Evolutionary conservation across 2,888 invertebrate species (phyloP).

Genomic region (Bhutanitis thaidina): DNA sequence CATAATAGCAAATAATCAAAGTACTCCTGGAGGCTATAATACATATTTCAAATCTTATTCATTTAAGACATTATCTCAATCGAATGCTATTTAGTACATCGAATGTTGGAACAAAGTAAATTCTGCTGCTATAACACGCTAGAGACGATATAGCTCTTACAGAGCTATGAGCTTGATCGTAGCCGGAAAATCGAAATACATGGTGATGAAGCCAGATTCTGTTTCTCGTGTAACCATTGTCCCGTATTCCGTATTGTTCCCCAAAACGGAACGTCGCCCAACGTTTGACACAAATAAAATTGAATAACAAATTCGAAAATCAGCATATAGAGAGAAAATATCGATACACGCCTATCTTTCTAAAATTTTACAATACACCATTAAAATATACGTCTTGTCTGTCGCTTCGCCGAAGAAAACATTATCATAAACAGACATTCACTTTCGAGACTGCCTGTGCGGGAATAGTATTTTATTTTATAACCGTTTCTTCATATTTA

Average conservation of each 20-base stretch:
- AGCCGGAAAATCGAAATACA: background rate
- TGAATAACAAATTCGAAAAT: constrained; percentile 16
- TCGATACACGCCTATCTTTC: constrained; percentile 8
- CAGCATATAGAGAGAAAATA: constrained; percentile 22
- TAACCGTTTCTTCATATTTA: constrained; percentile 24
- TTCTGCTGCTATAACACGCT: background rate
- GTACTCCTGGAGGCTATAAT: too few species aligned
- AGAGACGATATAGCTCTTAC: background rate
- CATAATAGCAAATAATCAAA: too few species aligned
- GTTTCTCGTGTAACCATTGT: background rate
- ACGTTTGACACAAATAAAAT: background rate
- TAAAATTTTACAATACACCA: constrained; percentile 27
- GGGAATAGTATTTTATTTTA: constrained; percentile 28
- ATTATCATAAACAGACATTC: constrained; percentile 36
- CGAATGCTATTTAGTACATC: too few species aligned
- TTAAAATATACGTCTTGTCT: constrained; percentile 33
- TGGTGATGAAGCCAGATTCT: background rate
- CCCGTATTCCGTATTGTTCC: background rate
- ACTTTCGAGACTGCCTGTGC: constrained; percentile 28
- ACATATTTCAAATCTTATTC: too few species aligned
- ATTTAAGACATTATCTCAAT: too few species aligned
- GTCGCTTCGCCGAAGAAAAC: constrained; percentile 22
- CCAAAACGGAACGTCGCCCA: background rate
- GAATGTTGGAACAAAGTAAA: background rate
- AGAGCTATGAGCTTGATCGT: too few species aligned